These are phyloP conservation scores for Sylvia atricapilla DNA, from an alignment of 2,113 vertebrate genomes.

Conservation along the genomic window DNA sequence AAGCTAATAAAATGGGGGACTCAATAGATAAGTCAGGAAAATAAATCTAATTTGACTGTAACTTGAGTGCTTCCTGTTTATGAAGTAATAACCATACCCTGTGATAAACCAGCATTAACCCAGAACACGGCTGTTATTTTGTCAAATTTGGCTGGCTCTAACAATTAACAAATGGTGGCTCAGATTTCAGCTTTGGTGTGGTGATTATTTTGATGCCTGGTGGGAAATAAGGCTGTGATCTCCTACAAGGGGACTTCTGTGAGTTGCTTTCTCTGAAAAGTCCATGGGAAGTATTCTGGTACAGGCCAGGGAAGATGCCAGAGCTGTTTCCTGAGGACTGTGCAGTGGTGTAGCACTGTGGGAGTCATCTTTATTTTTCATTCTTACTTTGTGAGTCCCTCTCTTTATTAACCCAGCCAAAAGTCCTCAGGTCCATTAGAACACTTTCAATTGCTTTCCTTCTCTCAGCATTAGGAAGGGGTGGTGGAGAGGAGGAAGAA, in stretches of 20 bases:
- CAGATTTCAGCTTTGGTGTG: conserved; percentile 36
- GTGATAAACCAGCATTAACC: conserved; percentile 26
- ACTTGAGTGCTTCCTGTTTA: conserved; percentile 41
- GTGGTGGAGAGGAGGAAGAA: not conserved
- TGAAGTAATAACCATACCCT: not conserved
- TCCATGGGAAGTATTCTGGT: not conserved
- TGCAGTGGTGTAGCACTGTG: not conserved
- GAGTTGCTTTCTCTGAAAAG: not conserved
- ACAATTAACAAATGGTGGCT: conserved; percentile 38
- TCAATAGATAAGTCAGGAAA: conserved; percentile 39
- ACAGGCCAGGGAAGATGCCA: not conserved
- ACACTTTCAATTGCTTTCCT: not conserved
- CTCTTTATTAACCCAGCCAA: not conserved
- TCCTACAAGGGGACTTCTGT: not conserved
- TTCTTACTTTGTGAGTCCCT: not conserved
- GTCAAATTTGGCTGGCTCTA: conserved; percentile 12
- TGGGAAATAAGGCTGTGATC: not conserved
- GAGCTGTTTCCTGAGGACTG: not conserved
- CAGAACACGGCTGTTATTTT: conserved; percentile 10
- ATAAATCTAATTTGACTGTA: conserved; percentile 54
- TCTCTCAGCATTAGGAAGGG: not conserved
- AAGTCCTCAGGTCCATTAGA: not conserved
- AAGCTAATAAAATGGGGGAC: conserved; percentile 17
- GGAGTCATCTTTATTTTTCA: not conserved
- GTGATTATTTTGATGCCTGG: conserved; percentile 29